Evolutionary conservation across 2,797 vertebrate genomes (phyloP).

Genomic region (Benthosema pterotum): DNA sequence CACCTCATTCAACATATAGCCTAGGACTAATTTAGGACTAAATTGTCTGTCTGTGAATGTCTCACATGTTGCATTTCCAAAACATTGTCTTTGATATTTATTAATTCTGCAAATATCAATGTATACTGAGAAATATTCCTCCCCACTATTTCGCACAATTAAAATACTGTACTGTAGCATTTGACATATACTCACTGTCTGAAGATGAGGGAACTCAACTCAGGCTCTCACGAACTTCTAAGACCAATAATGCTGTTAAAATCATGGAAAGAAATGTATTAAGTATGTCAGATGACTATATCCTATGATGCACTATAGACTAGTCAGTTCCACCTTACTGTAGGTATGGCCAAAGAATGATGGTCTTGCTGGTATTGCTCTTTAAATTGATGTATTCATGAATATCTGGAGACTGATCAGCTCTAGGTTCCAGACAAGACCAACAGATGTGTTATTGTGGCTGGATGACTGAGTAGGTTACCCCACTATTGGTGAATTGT

Average conservation of each 20-base stretch:
- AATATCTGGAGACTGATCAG: neutral
- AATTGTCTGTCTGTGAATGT: no score
- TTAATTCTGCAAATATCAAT: no score
- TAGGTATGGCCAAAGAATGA: neutral
- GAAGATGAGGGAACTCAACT: neutral
- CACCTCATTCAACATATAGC: no score
- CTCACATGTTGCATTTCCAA: no score
- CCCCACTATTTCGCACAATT: neutral
- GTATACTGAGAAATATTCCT: no score
- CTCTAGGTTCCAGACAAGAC: neutral
- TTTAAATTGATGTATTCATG: neutral
- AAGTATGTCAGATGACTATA: neutral
- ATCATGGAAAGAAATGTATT: neutral
- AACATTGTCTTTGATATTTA: no score
- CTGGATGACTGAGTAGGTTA: neutral
- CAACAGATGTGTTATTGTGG: neutral
- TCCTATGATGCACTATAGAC: constrained; percentile 27
- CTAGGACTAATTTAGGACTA: no score
- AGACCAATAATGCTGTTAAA: neutral
- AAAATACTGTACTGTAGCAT: neutral
- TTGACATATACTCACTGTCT: neutral
- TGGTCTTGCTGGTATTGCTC: no score
- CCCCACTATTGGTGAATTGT: neutral
- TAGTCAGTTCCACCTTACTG: neutral
- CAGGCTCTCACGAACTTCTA: neutral